These are phyloP conservation scores for Euplagia quadripunctaria DNA, from an alignment of 2,888 invertebrate genomes.

Conservation along the genomic window DNA sequence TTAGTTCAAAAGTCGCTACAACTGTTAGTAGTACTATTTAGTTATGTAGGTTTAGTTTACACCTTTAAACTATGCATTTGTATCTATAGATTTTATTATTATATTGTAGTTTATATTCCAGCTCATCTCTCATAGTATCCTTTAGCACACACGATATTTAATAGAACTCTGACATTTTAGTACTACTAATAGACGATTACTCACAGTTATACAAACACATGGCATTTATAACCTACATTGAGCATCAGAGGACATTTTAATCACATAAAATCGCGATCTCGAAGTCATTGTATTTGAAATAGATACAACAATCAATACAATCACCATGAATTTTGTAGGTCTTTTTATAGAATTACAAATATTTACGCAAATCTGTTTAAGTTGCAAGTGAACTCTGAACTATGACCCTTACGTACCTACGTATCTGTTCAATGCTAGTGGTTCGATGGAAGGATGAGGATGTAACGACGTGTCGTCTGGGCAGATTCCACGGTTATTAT, in stretches of 20 bases:
- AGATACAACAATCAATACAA: neutral
- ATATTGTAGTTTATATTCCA: neutral
- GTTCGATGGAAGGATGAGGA: conserved; percentile 29
- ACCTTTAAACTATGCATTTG: too few species aligned
- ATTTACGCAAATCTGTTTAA: conserved; percentile 40
- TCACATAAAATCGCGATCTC: conserved; percentile 29
- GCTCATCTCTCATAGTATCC: conserved; percentile 1
- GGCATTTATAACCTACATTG: conserved; percentile 40
- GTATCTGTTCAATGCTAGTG: conserved; percentile 50
- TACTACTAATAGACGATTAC: conserved; percentile 29
- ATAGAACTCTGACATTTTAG: conserved; percentile 37
- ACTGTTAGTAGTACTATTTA: too few species aligned
- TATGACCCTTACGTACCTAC: conserved; percentile 36
- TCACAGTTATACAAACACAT: conserved; percentile 31
- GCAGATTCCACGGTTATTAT: conserved; percentile 40
- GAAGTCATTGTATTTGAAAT: neutral
- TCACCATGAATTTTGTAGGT: neutral
- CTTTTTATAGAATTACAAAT: conserved; percentile 2
- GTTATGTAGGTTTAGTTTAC: too few species aligned
- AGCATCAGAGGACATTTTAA: conserved; percentile 34
- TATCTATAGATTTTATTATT: too few species aligned
- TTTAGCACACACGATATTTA: conserved; percentile 18
- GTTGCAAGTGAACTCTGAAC: conserved; percentile 42
- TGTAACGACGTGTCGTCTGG: conserved; percentile 42
- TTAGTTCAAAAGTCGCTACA: too few species aligned